Percentiles rank a stretch among this genome's conserved stretches.
Evolutionary conservation across 2,888 invertebrate genomes (phyloP).

Genomic region (Caenorhabditis angaria): DNA sequence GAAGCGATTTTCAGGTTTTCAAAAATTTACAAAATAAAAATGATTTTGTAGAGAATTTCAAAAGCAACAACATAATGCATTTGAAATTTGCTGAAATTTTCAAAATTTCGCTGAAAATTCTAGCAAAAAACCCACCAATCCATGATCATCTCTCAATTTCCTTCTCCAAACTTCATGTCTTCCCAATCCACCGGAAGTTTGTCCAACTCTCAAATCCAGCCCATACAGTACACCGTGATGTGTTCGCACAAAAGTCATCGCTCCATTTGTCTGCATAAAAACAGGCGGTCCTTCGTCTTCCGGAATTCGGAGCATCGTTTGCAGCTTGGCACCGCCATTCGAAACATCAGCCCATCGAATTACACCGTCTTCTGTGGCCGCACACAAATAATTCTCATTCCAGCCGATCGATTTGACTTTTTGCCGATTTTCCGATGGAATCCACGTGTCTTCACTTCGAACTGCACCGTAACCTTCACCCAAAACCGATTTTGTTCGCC

Average conservation of each 20-base stretch:
- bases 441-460: constrained; percentile 35
- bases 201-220: constrained; percentile 53
- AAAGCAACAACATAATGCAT: too few species aligned
- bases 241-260: constrained; percentile 51
- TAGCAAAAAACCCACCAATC: constrained; percentile 10
- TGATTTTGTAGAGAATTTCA: too few species aligned
- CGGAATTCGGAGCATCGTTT: constrained; percentile 35
- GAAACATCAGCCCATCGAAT: constrained; percentile 36
- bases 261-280: constrained; percentile 49
- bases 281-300: constrained; percentile 46
- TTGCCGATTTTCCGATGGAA: constrained; percentile 11
- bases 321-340: constrained; percentile 15
- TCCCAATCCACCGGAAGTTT: constrained; percentile 34
- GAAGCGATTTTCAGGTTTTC: too few species aligned
- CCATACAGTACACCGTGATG: constrained; percentile 65
- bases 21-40: too few species aligned
- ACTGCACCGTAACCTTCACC: constrained; percentile 49
- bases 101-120: neutral
- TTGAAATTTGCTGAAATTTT: neutral
- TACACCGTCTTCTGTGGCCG: constrained; percentile 27
- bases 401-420: constrained; percentile 27
- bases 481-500: constrained; percentile 37
- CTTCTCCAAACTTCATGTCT: constrained; percentile 51
- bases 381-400: constrained; percentile 25
- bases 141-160: constrained; percentile 37